Conservation (phyloP, 1,140 invertebrate species). For the Pomacea maculata region DNA sequence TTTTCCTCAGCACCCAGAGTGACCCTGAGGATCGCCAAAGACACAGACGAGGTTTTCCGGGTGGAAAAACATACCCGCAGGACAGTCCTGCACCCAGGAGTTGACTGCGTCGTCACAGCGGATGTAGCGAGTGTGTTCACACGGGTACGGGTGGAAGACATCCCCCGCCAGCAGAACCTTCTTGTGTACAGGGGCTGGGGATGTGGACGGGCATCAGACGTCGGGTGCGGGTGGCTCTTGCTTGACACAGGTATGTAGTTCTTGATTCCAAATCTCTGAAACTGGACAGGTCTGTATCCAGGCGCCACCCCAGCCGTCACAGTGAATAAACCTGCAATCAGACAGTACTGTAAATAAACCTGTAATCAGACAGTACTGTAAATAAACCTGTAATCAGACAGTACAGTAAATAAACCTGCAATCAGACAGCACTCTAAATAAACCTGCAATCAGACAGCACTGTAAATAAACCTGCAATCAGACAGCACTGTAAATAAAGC, state of each 20-base stretch:
- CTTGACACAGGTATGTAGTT: constrained; percentile 27
- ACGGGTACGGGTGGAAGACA: constrained; percentile 29
- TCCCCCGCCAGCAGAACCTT: neutral
- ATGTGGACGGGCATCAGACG: neutral
- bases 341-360: too few species aligned
- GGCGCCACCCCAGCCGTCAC: constrained; percentile 42
- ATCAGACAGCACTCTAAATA: too few species aligned
- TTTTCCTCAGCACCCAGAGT: neutral
- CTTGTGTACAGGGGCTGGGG: constrained; percentile 9
- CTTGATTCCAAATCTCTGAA: constrained; percentile 32
- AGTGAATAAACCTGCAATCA: constrained; percentile 33
- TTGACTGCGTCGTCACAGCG: constrained; percentile 32
- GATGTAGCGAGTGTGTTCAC: constrained; percentile 33
- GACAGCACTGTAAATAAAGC: too few species aligned
- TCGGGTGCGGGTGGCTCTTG: neutral
- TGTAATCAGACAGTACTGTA: too few species aligned
- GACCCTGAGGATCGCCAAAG: neutral
- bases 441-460: too few species aligned
- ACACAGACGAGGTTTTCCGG: constrained; percentile 12
- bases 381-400: too few species aligned
- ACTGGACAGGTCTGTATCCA: constrained; percentile 35
- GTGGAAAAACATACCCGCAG: constrained; percentile 24
- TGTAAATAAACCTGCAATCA: too few species aligned
- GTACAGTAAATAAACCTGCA: too few species aligned
- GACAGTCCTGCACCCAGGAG: constrained; percentile 31